These are phyloP conservation scores for Leptopilina boulardi DNA, from an alignment of 1,140 invertebrate genomes.

Conservation along the genomic window DNA sequence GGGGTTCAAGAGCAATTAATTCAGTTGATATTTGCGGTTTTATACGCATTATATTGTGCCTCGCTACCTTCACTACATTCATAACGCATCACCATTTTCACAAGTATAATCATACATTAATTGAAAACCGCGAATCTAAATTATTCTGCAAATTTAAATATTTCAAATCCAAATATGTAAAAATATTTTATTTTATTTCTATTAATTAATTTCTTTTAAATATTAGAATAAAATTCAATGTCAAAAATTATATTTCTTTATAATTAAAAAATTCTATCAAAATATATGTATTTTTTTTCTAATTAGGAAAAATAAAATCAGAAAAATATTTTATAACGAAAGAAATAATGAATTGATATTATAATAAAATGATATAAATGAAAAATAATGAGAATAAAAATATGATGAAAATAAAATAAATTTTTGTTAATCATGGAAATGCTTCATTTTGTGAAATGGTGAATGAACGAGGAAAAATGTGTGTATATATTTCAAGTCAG, in stretches of 20 bases:
- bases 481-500: background rate
- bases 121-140: conserved; percentile 1
- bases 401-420: no score
- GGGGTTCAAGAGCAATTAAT: background rate
- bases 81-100: background rate
- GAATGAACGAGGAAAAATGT: background rate
- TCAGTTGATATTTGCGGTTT: conserved; percentile 6
- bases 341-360: no score
- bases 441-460: background rate
- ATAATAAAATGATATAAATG: no score
- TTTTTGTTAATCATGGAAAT: background rate
- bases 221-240: no score
- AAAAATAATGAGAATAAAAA: no score
- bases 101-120: conserved; percentile 6
- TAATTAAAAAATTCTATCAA: no score
- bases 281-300: no score
- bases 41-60: conserved; percentile 3
- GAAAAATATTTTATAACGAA: no score
- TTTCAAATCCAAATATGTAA: background rate
- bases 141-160: background rate
- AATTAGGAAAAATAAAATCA: no score
- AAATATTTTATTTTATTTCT: background rate
- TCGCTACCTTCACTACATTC: conserved; percentile 12
- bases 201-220: no score
- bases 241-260: no score